Conservation (phyloP, 1,140 invertebrate genomes). For the Argopecten irradians region DNA sequence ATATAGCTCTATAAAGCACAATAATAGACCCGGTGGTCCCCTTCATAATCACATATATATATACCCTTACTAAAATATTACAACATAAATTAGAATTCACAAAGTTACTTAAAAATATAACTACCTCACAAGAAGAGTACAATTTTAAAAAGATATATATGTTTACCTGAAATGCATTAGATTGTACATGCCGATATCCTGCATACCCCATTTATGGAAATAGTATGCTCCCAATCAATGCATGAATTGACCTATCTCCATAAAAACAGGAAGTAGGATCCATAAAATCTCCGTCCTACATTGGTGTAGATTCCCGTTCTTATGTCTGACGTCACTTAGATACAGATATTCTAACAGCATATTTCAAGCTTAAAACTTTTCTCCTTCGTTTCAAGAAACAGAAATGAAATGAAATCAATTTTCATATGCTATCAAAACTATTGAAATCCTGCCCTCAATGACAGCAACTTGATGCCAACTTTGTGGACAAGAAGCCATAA, state of each 20-base stretch:
- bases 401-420: background rate
- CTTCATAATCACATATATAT: background rate
- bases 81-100: background rate
- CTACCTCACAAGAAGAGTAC: background rate
- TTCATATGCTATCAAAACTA: background rate
- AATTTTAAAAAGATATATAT: background rate
- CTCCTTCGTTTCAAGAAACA: background rate
- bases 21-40: background rate
- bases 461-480: conserved; percentile 6
- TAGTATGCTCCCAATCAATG: background rate
- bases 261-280: background rate
- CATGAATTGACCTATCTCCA: background rate
- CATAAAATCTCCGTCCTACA: background rate
- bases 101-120: background rate
- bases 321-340: background rate
- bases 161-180: conserved; percentile 4
- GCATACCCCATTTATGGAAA: conserved; percentile 14
- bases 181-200: conserved; percentile 2
- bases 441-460: background rate
- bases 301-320: background rate
- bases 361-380: background rate
- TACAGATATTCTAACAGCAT: background rate
- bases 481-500: background rate
- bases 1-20: no score
- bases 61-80: background rate